These are phyloP conservation scores for Pontoporia blainvillei DNA, from an alignment of 2,113 vertebrate genomes.

Conservation along the genomic window DNA sequence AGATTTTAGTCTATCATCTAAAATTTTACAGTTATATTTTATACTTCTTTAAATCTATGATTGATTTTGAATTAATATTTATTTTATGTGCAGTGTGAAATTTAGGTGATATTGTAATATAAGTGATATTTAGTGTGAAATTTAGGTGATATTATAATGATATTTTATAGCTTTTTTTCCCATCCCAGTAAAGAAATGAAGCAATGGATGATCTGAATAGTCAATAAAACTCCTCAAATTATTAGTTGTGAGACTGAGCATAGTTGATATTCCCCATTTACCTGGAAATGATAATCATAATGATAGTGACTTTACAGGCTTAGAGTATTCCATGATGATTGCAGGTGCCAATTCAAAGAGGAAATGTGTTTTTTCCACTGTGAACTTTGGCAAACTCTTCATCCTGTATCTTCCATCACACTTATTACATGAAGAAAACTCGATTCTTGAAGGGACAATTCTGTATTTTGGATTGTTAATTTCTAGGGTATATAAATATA, in stretches of 20 bases:
- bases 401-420: background rate
- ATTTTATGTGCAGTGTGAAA: background rate
- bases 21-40: background rate
- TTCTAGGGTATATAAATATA: background rate
- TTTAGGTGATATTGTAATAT: too few relatives aligned
- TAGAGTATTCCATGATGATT: background rate
- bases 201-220: background rate
- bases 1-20: background rate
- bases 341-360: background rate
- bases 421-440: background rate
- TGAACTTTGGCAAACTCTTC: background rate
- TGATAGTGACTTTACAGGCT: background rate
- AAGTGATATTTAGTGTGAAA: background rate
- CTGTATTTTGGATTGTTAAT: background rate
- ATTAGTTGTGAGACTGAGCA: background rate
- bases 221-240: background rate
- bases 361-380: background rate
- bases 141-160: too few relatives aligned
- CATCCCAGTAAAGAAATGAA: background rate
- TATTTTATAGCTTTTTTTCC: background rate
- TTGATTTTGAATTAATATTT: background rate
- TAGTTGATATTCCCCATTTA: background rate
- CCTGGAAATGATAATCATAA: background rate
- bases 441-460: background rate
- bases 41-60: background rate